Conservation (phyloP, 1,140 invertebrate species). For the Drosophila nasuta region DNA sequence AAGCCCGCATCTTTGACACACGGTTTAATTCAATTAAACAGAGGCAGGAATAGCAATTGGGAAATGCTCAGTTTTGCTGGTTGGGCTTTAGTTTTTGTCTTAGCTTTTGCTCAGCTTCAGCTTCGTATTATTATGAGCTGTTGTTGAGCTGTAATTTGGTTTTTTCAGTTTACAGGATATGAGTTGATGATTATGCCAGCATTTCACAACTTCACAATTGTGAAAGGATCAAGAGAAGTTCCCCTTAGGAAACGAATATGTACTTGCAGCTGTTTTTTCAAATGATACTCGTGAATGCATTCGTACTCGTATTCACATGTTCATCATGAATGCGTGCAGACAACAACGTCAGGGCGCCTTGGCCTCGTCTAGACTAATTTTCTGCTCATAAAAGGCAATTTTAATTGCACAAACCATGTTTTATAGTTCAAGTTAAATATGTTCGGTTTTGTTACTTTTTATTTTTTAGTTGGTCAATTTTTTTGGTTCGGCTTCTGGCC, state of each 20-base stretch:
- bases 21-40: constrained; percentile 42
- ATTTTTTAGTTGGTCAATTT: constrained; percentile 25
- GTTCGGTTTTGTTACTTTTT: constrained; percentile 32
- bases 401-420: constrained; percentile 71
- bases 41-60: background rate
- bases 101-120: constrained; percentile 7
- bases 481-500: constrained; percentile 48
- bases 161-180: constrained; percentile 18
- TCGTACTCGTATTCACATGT: background rate
- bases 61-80: constrained; percentile 5
- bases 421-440: constrained; percentile 65
- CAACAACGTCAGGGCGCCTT: constrained; percentile 6
- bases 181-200: constrained; percentile 69
- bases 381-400: constrained; percentile 71
- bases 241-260: background rate
- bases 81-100: background rate
- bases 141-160: constrained; percentile 48
- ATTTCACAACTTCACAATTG: constrained; percentile 23
- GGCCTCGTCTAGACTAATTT: constrained; percentile 66
- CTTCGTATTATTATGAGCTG: constrained; percentile 33
- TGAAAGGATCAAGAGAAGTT: constrained; percentile 2
- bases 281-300: background rate
- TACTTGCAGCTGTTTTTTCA: background rate
- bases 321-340: background rate
- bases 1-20: constrained; percentile 25